These are phyloP conservation scores for Parasteatoda tepidariorum DNA, from an alignment of 1,140 invertebrate genomes.

Conservation along the genomic window DNA sequence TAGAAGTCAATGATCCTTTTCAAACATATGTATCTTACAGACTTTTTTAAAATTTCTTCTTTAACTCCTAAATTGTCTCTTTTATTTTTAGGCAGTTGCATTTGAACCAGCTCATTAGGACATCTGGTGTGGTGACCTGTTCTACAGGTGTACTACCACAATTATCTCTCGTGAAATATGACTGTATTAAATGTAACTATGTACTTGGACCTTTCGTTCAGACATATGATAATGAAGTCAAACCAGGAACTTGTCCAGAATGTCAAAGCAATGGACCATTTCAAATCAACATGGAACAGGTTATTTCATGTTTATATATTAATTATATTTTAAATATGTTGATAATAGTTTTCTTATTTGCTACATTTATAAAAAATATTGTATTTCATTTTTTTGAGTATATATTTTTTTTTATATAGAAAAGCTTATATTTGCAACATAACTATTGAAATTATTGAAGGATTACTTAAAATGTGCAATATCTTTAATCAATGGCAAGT, in stretches of 20 bases:
- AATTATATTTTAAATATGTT: no score
- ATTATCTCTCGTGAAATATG: slow-evolving; percentile 94
- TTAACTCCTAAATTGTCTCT: background rate
- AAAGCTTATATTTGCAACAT: no score
- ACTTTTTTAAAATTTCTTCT: background rate
- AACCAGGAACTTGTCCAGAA: slow-evolving; percentile 95
- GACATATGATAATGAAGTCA: slow-evolving; percentile 91
- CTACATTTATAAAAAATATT: background rate
- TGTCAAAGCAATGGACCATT: slow-evolving; percentile 98
- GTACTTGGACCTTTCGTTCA: slow-evolving; percentile 96
- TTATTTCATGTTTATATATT: slow-evolving; percentile 66
- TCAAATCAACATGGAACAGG: slow-evolving; percentile 79
- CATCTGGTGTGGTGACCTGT: slow-evolving; percentile 94
- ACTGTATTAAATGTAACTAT: slow-evolving; percentile 96
- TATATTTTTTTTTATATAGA: no score
- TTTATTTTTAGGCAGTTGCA: slow-evolving; percentile 84
- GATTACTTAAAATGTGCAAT: no score
- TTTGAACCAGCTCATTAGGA: slow-evolving; percentile 92
- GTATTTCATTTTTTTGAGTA: no score
- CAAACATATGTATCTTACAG: no score
- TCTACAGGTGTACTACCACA: slow-evolving; percentile 97
- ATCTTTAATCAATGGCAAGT: no score
- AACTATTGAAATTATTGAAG: no score
- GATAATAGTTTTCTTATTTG: no score
- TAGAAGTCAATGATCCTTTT: no score